Evolutionary conservation across 2,888 invertebrate genomes (phyloP).

Genomic region (Calephelis perditalis): DNA sequence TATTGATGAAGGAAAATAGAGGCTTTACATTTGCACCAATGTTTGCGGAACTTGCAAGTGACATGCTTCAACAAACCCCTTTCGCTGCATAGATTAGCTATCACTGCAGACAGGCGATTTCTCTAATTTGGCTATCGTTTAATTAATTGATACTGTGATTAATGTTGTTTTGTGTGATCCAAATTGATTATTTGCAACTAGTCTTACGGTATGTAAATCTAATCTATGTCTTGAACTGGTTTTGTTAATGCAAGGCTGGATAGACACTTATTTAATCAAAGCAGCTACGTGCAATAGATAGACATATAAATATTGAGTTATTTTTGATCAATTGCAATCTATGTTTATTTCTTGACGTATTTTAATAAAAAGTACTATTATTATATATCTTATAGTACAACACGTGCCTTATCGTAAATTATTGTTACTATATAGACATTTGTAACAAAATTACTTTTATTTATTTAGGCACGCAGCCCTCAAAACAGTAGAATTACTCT

Average conservation of each 20-base stretch:
- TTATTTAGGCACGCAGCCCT: no score
- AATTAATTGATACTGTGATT: conserved; percentile 4
- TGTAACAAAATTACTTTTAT: no score
- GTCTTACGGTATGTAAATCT: conserved; percentile 1
- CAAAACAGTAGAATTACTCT: no score
- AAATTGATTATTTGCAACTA: conserved; percentile 7
- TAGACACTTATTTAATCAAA: not conserved
- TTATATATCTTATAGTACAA: no score
- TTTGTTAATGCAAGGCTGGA: conserved; percentile 5
- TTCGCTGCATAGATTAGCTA: conserved; percentile 4
- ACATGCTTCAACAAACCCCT: not conserved
- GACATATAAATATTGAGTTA: no score
- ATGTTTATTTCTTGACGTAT: no score
- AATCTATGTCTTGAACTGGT: conserved; percentile 1
- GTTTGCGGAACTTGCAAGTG: not conserved
- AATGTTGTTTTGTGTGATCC: conserved; percentile 1
- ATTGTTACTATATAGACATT: no score
- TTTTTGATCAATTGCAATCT: not conserved
- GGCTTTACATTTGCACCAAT: not conserved
- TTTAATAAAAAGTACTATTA: no score
- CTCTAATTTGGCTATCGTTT: conserved; percentile 4
- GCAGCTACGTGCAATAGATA: no score
- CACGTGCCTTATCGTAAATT: no score
- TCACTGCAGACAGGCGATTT: not conserved
- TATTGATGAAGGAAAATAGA: no score